Conservation (phyloP, 1,140 invertebrate genomes). For the Triops longicaudatus region DNA sequence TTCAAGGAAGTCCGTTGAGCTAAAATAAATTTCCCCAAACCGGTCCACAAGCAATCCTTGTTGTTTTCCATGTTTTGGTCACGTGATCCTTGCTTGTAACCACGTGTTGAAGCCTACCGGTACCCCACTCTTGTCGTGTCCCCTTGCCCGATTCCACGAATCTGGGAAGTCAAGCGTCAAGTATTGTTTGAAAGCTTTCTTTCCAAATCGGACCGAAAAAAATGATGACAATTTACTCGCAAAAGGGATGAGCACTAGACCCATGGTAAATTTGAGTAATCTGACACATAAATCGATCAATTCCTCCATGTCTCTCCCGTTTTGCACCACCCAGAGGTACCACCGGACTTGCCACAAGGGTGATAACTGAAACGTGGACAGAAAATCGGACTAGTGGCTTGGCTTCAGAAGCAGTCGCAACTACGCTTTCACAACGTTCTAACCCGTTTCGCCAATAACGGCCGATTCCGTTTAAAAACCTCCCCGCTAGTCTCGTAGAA, state of each 20-base stretch:
- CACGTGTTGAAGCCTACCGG: background rate
- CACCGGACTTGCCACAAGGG: constrained; percentile 13
- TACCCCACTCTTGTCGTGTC: background rate
- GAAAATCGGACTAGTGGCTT: background rate
- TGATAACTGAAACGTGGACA: background rate
- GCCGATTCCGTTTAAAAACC: constrained; percentile 4
- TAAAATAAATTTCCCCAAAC: too few species aligned
- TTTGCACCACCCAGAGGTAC: background rate
- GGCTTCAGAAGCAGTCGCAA: background rate
- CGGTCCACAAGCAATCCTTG: too few species aligned
- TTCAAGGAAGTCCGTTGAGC: too few species aligned
- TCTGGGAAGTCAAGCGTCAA: background rate
- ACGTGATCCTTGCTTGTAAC: background rate
- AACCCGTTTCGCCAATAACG: background rate
- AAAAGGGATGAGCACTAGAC: background rate
- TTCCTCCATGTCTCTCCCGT: background rate
- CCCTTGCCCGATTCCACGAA: background rate
- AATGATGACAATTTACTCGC: background rate
- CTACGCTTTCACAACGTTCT: constrained; percentile 1
- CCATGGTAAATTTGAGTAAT: background rate
- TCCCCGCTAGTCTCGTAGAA: constrained; percentile 10
- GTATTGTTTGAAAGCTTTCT: background rate
- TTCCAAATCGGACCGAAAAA: background rate
- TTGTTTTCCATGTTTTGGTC: background rate
- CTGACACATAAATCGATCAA: background rate